phyloP scores from a whole-genome alignment of 2,888 invertebrate genomes.

The Cheilosia vulpina region DNA sequence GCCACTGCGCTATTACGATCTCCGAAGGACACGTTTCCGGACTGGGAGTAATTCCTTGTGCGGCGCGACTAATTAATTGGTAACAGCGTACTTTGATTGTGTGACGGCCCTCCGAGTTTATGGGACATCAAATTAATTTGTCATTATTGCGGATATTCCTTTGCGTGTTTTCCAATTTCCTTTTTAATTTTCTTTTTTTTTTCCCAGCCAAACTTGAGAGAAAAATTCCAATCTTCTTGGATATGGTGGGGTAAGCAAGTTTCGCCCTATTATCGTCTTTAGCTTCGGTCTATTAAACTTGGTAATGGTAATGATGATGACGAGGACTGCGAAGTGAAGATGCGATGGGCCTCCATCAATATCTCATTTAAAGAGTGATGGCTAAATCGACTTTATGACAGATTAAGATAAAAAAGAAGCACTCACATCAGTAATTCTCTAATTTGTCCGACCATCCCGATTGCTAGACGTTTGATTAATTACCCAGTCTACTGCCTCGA shows the following conservation, averaged over 20 bases:
- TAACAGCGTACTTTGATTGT: conserved; percentile 52
- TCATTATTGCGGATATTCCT: conserved; percentile 72
- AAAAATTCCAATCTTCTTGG: conserved; percentile 31
- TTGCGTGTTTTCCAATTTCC: conserved; percentile 65
- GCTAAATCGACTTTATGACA: conserved; percentile 55
- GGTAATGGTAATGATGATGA: conserved; percentile 54
- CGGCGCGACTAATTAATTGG: conserved; percentile 72
- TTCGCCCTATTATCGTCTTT: conserved; percentile 54
- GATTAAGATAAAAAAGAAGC: conserved; percentile 41
- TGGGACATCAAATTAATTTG: conserved; percentile 73
- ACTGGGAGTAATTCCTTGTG: conserved; percentile 42
- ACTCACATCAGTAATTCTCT: conserved; percentile 18
- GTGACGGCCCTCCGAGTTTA: conserved; percentile 39
- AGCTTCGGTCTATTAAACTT: conserved; percentile 65
- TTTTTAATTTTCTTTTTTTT: conserved; percentile 19
- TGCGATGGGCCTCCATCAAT: conserved; percentile 38
- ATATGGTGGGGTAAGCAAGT: conserved; percentile 30
- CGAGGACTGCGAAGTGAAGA: background rate
- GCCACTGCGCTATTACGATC: background rate
- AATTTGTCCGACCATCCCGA: conserved; percentile 33
- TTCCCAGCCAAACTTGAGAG: conserved; percentile 4
- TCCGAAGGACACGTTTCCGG: conserved; percentile 25
- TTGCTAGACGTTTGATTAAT: conserved; percentile 50
- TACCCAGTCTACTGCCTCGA: background rate
- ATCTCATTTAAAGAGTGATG: conserved; percentile 40